Evolutionary conservation across 2,797 vertebrate genomes (phyloP), one percentile per base, ranked within the genome.

Genomic region (Mionectes olivaceus): DNA sequence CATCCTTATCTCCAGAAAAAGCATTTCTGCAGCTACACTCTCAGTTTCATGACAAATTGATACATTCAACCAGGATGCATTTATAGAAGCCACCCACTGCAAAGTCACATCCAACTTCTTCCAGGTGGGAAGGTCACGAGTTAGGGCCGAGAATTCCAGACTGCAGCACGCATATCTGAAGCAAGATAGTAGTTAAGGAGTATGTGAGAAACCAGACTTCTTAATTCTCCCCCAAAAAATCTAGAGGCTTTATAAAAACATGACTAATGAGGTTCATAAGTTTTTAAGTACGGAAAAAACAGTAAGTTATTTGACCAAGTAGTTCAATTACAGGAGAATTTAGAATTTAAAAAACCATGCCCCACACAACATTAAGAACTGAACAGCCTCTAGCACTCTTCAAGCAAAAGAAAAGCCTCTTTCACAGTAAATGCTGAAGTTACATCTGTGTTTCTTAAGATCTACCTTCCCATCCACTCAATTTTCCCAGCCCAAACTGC

Each of bases 181-280:
- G n/a, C 3, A 1, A 90, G 21, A 5, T 13, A 73, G 57, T 6
- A 59, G 22, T 28, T 47, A 63, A 49, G 35, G 10, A 61, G 14
- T 19, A 80, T 30, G 19, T 53, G 16, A 83, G 11, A 83, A 5
- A 75, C 5, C 16, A 89, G 10, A 52, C 43, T 63, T 32, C 25
- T 37, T 56, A 13, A 59, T 19, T 28, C 9, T 47, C 18, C n/a
- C 11, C 1, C 1, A 11, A 60, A 39, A 71, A 13, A 19, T 9
- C 39, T 24, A 83, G 10, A 41, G n/a, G 23, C 13, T 55, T 1
- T 25, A 91, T 53, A 11, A 60, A 55, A 35, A 35, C 5, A 2
- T 57, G 41, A 39, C 13, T 23, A 71, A 24, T 0, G 0, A 83
- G 4, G 37, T 25, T 16, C 33, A 0, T 8, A 63, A 49, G 27